These are phyloP conservation scores for Brenthis daphne DNA, from an alignment of 2,888 invertebrate species.

Conservation along the genomic window DNA sequence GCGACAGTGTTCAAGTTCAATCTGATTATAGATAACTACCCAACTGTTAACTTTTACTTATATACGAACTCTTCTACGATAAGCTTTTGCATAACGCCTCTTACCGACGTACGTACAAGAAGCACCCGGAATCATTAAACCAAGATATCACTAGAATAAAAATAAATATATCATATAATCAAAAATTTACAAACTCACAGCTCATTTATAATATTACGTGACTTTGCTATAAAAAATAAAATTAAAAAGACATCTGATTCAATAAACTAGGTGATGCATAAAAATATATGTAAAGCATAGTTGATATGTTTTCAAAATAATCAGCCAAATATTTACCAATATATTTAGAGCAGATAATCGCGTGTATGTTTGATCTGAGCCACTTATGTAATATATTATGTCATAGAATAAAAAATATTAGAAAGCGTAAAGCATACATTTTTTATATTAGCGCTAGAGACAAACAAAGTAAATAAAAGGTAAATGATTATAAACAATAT, in stretches of 20 bases:
- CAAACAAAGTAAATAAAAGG: neutral
- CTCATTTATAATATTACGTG: no score
- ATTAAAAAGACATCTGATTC: neutral
- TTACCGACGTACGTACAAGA: no score
- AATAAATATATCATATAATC: no score
- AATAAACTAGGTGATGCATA: conserved; percentile 4
- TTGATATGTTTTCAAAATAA: conserved; percentile 54
- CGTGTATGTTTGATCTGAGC: conserved; percentile 56
- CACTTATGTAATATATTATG: conserved; percentile 63
- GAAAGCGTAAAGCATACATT: conserved; percentile 8
- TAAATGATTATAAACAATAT: neutral
- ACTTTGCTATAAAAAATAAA: no score
- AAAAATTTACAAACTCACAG: no score
- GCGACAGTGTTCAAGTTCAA: conserved; percentile 36
- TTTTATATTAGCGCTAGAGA: neutral
- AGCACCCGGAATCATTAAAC: no score
- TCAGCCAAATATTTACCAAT: conserved; percentile 55
- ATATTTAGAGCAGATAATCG: conserved; percentile 68
- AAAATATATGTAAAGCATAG: conserved; percentile 9
- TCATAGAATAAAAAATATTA: conserved; percentile 14
- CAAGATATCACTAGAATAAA: no score
- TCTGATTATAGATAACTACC: conserved; percentile 7
- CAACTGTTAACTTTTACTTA: neutral
- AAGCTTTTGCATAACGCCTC: no score
- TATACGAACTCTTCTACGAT: no score